Conservation (phyloP, 2,797 vertebrate genomes). For the Leptodon cayanensis region DNA sequence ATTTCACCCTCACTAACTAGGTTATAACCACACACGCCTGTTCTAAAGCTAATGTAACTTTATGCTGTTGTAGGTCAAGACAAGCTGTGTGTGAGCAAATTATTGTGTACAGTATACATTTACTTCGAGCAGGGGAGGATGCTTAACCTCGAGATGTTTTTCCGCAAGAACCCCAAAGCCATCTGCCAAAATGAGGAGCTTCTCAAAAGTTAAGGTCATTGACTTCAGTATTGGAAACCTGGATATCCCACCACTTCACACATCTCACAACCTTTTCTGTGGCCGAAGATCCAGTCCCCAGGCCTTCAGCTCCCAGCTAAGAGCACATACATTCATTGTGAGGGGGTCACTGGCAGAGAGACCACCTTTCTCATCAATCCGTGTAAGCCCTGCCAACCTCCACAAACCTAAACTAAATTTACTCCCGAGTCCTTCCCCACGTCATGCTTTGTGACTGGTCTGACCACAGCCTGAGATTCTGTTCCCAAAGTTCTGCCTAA, state of each 20-base stretch:
- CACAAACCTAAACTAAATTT: not conserved
- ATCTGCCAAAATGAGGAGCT: not conserved
- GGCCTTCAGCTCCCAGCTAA: not conserved
- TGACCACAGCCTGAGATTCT: not conserved
- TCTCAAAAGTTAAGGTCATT: not conserved
- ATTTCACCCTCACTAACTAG: not conserved
- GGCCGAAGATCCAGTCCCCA: not conserved
- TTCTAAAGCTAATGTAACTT: not conserved
- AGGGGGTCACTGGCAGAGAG: not conserved
- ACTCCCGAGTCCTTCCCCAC: not conserved
- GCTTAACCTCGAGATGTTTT: not conserved
- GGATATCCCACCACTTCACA: not conserved
- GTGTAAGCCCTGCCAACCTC: not conserved
- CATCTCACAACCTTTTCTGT: not conserved
- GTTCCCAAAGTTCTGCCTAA: not conserved
- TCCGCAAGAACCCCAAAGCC: not conserved
- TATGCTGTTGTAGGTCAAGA: not conserved
- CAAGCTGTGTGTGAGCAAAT: not conserved
- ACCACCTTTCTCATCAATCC: not conserved
- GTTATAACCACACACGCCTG: not conserved
- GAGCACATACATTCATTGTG: not conserved
- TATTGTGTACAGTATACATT: not conserved
- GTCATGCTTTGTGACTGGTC: not conserved
- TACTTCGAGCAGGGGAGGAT: not conserved
- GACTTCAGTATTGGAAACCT: not conserved